Evolutionary conservation across 2,113 vertebrate species (phyloP), one percentile per base, ranked within the genome.

Genomic region (Nothoprocta pentlandii): DNA sequence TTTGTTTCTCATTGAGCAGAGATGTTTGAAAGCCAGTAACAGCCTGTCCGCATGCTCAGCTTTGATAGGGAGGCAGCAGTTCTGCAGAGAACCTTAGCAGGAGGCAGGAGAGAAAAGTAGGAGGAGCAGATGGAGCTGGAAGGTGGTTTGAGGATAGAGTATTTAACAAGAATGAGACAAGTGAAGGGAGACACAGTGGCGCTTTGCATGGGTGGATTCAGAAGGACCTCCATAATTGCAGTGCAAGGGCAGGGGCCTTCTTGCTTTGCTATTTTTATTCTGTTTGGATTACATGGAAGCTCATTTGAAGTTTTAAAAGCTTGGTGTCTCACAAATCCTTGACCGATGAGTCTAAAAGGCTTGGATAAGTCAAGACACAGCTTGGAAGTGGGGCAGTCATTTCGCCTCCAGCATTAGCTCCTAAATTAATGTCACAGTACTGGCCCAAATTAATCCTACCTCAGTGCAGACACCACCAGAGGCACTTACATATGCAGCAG

Each of bases 381-480:
- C 39, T 83, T 77, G 44, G 59, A 85, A 89, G 6, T 42, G 61
- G 63, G 30, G 51, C 49, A 84, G 66, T 28, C 9, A 8, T 62
- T 56, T 22, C 19, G 16, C 34, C 42, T 80, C 32, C 32, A 41
- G 63, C 6, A 54, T 12, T 9, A 79, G 63, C 53, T 68, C n/a
- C 34, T 28, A 58, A 16, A 13, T 70, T 3, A 67, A 44, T 17
- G 59, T 67, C 32, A 13, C 54, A 54, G 56, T 13, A 3, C 58
- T 49, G 53, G 26, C 26, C 49, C 79, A 76, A 58, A 41, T 6
- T 6, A 9, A 9, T 25, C 67, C 85, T 47, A 69, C 22, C 70
- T 42, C 53, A 16, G 1, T 2, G 22, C 9, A 25, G 44, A 58
- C 54, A 59, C 34, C 59, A 9, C 32, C 34, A 0, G 0, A 21